Percentiles rank a stretch among this genome's conserved stretches.
Evolutionary conservation across 2,888 invertebrate species (phyloP).

Genomic region (Morpho helenor): DNA sequence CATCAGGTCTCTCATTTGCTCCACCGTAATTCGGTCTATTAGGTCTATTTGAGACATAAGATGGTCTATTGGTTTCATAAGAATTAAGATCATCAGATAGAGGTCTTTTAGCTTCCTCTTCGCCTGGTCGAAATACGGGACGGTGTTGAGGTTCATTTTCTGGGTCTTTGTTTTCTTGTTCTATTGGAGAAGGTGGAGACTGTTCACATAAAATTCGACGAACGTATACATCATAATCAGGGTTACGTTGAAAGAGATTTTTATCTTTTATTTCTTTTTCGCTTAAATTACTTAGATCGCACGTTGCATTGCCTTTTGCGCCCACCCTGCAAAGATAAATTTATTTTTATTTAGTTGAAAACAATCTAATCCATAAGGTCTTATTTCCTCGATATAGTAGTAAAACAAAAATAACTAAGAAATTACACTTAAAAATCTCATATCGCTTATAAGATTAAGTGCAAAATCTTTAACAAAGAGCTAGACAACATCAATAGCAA

Average conservation of each 20-base stretch:
- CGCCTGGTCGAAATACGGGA: constrained; percentile 56
- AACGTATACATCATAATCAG: constrained; percentile 66
- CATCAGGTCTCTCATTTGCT: constrained; percentile 53
- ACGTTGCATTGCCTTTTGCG: constrained; percentile 71
- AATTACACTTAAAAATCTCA: too few species aligned
- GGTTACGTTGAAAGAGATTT: constrained; percentile 47
- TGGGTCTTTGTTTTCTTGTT: constrained; percentile 48
- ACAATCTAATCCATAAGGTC: background rate
- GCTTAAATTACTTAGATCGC: constrained; percentile 54
- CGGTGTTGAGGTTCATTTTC: constrained; percentile 46
- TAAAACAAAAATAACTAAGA: too few species aligned
- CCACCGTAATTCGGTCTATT: constrained; percentile 39
- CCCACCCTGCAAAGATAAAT: constrained; percentile 50
- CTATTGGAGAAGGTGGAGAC: constrained; percentile 57
- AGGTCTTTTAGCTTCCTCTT: constrained; percentile 53
- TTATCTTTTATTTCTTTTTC: constrained; percentile 60
- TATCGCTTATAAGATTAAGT: too few species aligned
- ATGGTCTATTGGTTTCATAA: constrained; percentile 36
- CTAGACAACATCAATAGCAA: too few species aligned
- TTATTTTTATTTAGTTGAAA: too few species aligned
- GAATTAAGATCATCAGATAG: constrained; percentile 45
- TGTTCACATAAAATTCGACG: constrained; percentile 63
- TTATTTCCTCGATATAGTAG: background rate
- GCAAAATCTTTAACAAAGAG: too few species aligned
- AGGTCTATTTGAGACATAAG: constrained; percentile 25